Evolutionary conservation across 2,113 vertebrate species (phyloP), one percentile per base, ranked within the genome.

Genomic region (Delphinus delphis): DNA sequence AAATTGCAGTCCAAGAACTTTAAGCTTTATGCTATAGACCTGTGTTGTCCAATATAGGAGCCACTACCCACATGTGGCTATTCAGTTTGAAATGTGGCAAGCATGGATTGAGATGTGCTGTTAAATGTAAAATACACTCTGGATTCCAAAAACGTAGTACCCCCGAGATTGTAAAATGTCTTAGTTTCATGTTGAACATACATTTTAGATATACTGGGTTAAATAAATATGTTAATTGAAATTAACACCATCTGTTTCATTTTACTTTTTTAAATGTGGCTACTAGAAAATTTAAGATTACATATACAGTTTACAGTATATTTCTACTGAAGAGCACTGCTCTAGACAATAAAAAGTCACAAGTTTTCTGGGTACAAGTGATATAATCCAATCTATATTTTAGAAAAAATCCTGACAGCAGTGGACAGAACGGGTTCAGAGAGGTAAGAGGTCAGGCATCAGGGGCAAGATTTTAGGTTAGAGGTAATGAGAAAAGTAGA

Each of bases 191-290:
- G 47, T 5, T 36, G 3, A 93, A 79, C 10, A 79, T 81, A 73
- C 33, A 55, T 26, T 92, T 93, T 11, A 84, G 80, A 63, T 71
- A 44, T 28, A 77, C 0, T 85, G 31, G 76, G 36, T 94, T 94
- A 96, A 95, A 89, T 70, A 96, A 65, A 68, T 71, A 76, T 26
- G 77, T 21, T 86, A 94, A 92, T 82, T 91, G 18, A 92, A 92
- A 95, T 60, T 81, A 81, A 89, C 1, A 36, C 18, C 21, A 88
- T 8, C 23, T 28, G 18, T 74, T 91, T 91, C 67, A 89, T 74
- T 80, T 91, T 92, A 62, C 26, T 68, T 79, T 83, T 38, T 47
- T 15, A 44, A 91, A 41, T 88, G 23, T 88, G 47, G 21, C 68
- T 90, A 67, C 38, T 87, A 90, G 41, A 84, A 93, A 76, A 65